A percentile compares a stretch with the other conserved stretches of the same genome.
Evolutionary conservation across 2,888 invertebrate species (phyloP).

Genomic region (Agriotes lineatus): DNA sequence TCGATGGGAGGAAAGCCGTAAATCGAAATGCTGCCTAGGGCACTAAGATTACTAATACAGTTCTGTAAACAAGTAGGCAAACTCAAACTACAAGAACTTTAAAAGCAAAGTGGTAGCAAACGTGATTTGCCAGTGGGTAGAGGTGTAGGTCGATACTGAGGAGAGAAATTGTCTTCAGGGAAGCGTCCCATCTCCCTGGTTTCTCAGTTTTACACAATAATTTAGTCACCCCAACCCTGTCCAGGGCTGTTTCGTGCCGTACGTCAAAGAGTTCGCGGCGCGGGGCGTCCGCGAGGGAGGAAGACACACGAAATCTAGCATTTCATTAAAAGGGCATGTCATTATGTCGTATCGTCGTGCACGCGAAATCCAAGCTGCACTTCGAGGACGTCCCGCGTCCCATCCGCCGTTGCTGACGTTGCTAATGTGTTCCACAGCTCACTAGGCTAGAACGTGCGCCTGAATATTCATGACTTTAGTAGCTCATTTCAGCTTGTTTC

Average conservation of each 20-base stretch:
- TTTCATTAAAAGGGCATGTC: conserved; percentile 37
- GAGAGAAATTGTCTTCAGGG: conserved; percentile 1
- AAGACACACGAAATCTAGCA: conserved; percentile 35
- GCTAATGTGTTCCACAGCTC: conserved; percentile 50
- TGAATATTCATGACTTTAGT: conserved; percentile 54
- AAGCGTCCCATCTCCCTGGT: neutral
- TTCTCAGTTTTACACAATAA: conserved; percentile 13
- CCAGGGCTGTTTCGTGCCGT: conserved; percentile 8
- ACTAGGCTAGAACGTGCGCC: conserved; percentile 50
- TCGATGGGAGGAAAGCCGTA: no score
- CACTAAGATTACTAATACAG: no score
- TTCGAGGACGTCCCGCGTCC: conserved; percentile 36
- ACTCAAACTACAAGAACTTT: neutral
- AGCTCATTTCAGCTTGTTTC: conserved; percentile 51
- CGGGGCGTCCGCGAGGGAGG: conserved; percentile 17
- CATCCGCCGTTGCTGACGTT: conserved; percentile 47
- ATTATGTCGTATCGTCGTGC: conserved; percentile 30
- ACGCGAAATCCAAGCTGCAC: conserved; percentile 45
- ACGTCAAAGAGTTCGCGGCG: conserved; percentile 25
- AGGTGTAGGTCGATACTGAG: conserved; percentile 1
- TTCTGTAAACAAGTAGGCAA: no score
- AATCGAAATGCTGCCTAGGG: no score
- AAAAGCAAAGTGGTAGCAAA: neutral
- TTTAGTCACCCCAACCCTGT: conserved; percentile 12
- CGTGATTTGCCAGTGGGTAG: neutral